These are phyloP conservation scores for Sebastes taczanowskii DNA, from an alignment of 2,797 vertebrate genomes.

Conservation along the genomic window DNA sequence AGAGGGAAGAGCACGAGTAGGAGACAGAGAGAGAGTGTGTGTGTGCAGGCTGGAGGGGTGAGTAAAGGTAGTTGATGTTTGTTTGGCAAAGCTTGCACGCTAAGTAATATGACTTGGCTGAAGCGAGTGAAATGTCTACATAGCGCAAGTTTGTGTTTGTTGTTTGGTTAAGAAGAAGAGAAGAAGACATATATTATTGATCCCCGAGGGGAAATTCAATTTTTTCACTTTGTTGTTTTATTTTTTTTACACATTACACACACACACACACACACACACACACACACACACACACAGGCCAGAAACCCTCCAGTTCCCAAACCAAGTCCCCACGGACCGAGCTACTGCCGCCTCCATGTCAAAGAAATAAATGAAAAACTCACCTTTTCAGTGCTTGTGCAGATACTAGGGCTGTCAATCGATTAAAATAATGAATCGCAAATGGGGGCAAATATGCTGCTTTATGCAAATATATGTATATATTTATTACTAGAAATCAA, in stretches of 20 bases:
- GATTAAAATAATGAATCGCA: too few relatives aligned
- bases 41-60: conserved; percentile 14
- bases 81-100: conserved; percentile 13
- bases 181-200: not conserved
- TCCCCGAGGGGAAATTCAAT: not conserved
- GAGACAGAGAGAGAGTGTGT: not conserved
- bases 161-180: not conserved
- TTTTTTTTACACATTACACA: not conserved
- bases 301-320: not conserved
- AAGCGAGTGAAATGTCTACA: conserved; percentile 18
- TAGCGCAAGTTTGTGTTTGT: not conserved
- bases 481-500: too few relatives aligned
- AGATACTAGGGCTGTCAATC: not conserved
- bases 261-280: too few relatives aligned
- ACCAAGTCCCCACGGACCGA: not conserved
- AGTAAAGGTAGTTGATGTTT: conserved; percentile 46
- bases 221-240: not conserved
- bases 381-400: not conserved
- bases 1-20: not conserved
- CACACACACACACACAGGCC: not conserved
- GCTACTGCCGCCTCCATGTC: not conserved
- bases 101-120: conserved; percentile 9
- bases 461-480: too few relatives aligned
- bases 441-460: too few relatives aligned
- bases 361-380: not conserved